These are phyloP conservation scores for Tipula unca DNA, from an alignment of 2,888 invertebrate species.

Conservation along the genomic window DNA sequence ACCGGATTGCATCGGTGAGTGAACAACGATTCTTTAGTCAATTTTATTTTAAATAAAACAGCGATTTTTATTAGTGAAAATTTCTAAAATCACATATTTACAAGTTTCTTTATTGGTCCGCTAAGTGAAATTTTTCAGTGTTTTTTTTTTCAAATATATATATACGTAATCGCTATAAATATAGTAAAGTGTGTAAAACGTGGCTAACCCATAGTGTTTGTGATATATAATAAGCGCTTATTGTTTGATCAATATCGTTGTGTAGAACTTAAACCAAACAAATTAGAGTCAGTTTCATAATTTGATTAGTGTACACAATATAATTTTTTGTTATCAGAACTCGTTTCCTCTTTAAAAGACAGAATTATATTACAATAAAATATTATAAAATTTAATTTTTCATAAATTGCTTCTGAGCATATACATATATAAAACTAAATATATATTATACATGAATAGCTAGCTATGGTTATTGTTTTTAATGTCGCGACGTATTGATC, in stretches of 20 bases:
- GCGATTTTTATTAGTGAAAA: neutral
- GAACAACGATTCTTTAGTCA: conserved; percentile 21
- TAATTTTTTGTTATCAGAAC: neutral
- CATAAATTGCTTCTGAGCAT: neutral
- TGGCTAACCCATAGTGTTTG: neutral
- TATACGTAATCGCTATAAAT: neutral
- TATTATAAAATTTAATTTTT: neutral
- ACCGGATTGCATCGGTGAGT: conserved; percentile 58
- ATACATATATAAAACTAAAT: neutral
- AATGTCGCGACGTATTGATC: conserved; percentile 8
- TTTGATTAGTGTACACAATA: neutral
- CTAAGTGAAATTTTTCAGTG: neutral
- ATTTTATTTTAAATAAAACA: neutral
- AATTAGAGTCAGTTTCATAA: neutral
- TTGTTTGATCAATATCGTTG: neutral
- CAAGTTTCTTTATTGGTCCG: neutral
- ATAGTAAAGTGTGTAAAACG: neutral
- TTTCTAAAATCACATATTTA: neutral
- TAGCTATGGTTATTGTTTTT: neutral
- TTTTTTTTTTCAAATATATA: neutral
- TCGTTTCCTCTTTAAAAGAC: neutral
- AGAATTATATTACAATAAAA: neutral
- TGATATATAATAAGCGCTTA: neutral
- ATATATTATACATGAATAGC: neutral
- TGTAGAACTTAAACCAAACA: neutral